A percentile compares a stretch with the other conserved stretches of the same genome.
phyloP scores from a whole-genome alignment of 2,888 invertebrate species.

The Tenthredo distinguenda region DNA sequence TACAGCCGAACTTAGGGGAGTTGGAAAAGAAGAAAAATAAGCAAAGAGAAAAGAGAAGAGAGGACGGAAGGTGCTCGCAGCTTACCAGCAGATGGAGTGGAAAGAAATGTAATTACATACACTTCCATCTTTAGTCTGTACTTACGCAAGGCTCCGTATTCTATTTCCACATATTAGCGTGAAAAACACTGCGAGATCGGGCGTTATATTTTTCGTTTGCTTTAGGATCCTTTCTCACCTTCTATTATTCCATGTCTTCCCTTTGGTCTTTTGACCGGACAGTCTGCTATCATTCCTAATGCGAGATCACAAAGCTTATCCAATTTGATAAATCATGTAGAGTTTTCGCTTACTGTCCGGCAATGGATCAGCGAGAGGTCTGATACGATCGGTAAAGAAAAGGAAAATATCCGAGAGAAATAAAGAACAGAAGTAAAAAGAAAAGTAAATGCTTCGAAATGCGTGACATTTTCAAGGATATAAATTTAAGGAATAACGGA shows the following conservation, averaged over 20 bases:
- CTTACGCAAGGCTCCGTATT: constrained; percentile 12
- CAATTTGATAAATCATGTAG: constrained; percentile 41
- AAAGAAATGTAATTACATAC: constrained; percentile 69
- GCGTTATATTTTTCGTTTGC: neutral
- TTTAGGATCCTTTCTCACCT: neutral
- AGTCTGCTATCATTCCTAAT: neutral
- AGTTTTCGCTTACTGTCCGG: constrained; percentile 9
- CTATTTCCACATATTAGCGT: constrained; percentile 18
- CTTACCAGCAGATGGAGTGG: constrained; percentile 59
- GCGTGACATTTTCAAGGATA: constrained; percentile 38
- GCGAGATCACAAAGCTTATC: constrained; percentile 25
- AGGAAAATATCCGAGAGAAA: neutral
- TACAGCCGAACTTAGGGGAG: constrained; percentile 18
- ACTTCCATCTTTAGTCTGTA: constrained; percentile 60
- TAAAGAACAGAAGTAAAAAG: constrained; percentile 3
- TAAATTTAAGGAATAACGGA: constrained; percentile 48
- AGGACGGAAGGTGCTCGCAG: constrained; percentile 37
- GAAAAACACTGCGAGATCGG: neutral
- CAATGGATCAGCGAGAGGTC: neutral
- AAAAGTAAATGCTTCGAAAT: constrained; percentile 40
- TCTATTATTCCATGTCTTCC: neutral
- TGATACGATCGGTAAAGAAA: neutral
- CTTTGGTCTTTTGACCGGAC: neutral
- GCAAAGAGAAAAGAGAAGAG: constrained; percentile 8
- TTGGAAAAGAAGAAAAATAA: neutral